Conservation (phyloP, 2,113 vertebrate species). For the Thamnaconus septentrionalis region DNA sequence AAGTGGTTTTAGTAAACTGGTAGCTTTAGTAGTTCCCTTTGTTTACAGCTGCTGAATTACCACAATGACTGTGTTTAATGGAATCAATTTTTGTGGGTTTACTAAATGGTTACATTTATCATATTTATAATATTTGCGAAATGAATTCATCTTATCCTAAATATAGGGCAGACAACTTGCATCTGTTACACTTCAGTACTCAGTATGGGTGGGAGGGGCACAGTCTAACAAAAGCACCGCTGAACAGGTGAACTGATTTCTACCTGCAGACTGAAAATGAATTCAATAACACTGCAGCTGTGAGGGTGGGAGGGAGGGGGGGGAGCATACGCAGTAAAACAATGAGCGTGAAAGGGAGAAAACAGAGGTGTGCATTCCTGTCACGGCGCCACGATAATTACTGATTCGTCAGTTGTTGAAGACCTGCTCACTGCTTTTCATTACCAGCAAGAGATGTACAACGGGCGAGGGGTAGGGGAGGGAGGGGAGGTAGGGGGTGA, state of each 20-base stretch:
- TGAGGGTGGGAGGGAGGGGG: slow-evolving; percentile 38
- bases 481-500: slow-evolving; percentile 16
- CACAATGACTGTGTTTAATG: too few species aligned
- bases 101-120: background rate
- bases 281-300: slow-evolving; percentile 24
- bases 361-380: slow-evolving; percentile 73
- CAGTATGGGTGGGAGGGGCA: slow-evolving; percentile 1
- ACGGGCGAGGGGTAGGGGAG: slow-evolving; percentile 49
- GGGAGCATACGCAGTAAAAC: slow-evolving; percentile 19
- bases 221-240: slow-evolving; percentile 2
- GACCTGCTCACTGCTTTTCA: slow-evolving; percentile 81
- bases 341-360: slow-evolving; percentile 18
- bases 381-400: slow-evolving; percentile 83
- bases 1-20: background rate
- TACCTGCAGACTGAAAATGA: slow-evolving; percentile 20
- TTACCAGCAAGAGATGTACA: slow-evolving; percentile 80
- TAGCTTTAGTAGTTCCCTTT: background rate
- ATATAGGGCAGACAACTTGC: too few species aligned
- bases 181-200: background rate
- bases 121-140: too few species aligned
- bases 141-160: too few species aligned
- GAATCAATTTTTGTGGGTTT: background rate
- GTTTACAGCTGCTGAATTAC: too few species aligned
- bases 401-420: slow-evolving; percentile 81
- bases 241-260: slow-evolving; percentile 18